These are phyloP conservation scores for Brachyptera putata DNA, from an alignment of 2,888 invertebrate genomes.

Conservation along the genomic window DNA sequence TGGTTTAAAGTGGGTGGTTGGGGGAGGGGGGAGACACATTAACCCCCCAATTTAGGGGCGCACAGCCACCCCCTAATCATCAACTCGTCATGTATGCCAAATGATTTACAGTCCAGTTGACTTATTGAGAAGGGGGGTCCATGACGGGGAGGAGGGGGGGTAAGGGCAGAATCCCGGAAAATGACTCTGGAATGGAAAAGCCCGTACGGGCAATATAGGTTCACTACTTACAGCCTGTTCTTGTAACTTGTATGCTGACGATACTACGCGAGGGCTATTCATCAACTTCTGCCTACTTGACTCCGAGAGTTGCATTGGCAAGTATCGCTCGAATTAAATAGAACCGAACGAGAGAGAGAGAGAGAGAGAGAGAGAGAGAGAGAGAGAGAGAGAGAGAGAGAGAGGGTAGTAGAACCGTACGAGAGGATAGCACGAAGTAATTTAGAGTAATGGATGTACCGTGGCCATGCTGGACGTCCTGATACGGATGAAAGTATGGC, in stretches of 20 bases:
- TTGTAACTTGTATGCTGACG: too few species aligned
- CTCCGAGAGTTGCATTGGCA: too few species aligned
- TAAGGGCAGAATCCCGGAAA: background rate
- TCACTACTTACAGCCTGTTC: too few species aligned
- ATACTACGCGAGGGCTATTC: too few species aligned
- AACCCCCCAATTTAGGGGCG: background rate
- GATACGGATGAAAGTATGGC: too few species aligned
- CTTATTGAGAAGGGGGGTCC: conserved; percentile 32
- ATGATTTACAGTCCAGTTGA: conserved; percentile 47
- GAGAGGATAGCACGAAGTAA: conserved; percentile 23
- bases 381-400: conserved; percentile 5
- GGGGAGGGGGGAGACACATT: too few species aligned
- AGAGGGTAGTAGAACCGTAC: background rate
- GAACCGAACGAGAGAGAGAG: conserved; percentile 22
- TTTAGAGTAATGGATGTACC: too few species aligned
- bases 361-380: conserved; percentile 10
- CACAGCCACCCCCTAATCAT: background rate
- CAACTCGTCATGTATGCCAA: conserved; percentile 45
- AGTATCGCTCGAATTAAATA: conserved; percentile 21
- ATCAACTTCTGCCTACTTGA: too few species aligned
- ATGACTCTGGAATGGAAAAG: conserved; percentile 26
- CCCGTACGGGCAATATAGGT: conserved; percentile 28
- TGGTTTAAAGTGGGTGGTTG: too few species aligned
- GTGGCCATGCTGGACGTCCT: too few species aligned
- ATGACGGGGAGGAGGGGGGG: conserved; percentile 21